Conservation (phyloP, 2,113 vertebrate genomes). For the Rhegmatorhina hoffmannsi region DNA sequence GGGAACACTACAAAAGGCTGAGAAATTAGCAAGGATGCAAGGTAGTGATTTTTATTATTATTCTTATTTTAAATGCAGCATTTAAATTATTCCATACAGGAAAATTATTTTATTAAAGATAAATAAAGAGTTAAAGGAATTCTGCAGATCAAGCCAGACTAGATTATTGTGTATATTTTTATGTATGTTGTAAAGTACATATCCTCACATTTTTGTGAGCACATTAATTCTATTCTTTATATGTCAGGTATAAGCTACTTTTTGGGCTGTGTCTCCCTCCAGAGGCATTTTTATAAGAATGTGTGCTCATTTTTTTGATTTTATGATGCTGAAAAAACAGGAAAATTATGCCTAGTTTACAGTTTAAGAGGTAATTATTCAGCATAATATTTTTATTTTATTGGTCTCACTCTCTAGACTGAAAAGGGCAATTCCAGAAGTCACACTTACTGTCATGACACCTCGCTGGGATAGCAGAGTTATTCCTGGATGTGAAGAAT, state of each 20-base stretch:
- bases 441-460: background rate
- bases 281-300: slow-evolving; percentile 70
- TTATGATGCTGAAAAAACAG: background rate
- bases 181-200: background rate
- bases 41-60: background rate
- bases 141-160: background rate
- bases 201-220: background rate
- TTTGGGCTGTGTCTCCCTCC: slow-evolving; percentile 79
- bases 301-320: background rate
- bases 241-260: slow-evolving; percentile 46
- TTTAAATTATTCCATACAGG: background rate
- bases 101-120: background rate
- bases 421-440: fast-evolving
- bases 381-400: background rate
- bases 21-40: background rate
- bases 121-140: background rate
- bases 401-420: background rate
- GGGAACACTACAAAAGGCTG: background rate
- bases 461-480: background rate
- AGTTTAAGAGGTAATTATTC: background rate
- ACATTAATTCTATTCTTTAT: background rate
- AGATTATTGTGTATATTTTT: background rate
- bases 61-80: background rate
- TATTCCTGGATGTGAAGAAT: background rate
- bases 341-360: background rate